Percentiles rank a stretch among this genome's conserved stretches.
phyloP scores from a whole-genome alignment of 2,113 vertebrate genomes.

The Callospermophilus lateralis region DNA sequence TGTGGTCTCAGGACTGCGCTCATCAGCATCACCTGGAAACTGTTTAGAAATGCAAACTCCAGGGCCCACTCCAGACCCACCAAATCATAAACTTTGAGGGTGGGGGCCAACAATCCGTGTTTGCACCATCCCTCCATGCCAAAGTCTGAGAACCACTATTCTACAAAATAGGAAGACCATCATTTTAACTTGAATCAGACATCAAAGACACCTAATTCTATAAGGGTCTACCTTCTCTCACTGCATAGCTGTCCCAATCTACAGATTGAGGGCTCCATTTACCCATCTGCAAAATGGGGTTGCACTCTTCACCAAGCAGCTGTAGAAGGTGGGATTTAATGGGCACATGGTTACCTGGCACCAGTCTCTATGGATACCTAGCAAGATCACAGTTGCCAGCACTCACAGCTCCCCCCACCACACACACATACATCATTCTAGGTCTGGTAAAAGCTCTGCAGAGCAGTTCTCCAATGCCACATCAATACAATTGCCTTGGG shows the following conservation, averaged over 20 bases:
- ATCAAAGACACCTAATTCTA: not conserved
- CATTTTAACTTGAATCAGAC: conserved; percentile 8
- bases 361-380: conserved; percentile 78
- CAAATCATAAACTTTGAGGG: not conserved
- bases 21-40: not conserved
- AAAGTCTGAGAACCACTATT: not conserved
- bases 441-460: conserved; percentile 48
- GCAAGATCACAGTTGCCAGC: conserved; percentile 52
- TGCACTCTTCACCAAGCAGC: not conserved
- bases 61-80: not conserved
- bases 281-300: conserved; percentile 58
- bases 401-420: conserved; percentile 40
- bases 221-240: not conserved
- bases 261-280: conserved; percentile 27
- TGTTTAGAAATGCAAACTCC: not conserved
- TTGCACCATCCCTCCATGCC: not conserved
- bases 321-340: conserved; percentile 4
- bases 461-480: conserved; percentile 9
- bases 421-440: not conserved
- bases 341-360: conserved; percentile 63
- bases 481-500: conserved; percentile 35
- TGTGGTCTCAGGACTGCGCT: not conserved
- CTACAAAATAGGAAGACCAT: not conserved
- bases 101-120: not conserved
- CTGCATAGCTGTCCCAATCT: not conserved